Conservation (phyloP, 2,797 vertebrate species). For the Pempheris klunzingeri region DNA sequence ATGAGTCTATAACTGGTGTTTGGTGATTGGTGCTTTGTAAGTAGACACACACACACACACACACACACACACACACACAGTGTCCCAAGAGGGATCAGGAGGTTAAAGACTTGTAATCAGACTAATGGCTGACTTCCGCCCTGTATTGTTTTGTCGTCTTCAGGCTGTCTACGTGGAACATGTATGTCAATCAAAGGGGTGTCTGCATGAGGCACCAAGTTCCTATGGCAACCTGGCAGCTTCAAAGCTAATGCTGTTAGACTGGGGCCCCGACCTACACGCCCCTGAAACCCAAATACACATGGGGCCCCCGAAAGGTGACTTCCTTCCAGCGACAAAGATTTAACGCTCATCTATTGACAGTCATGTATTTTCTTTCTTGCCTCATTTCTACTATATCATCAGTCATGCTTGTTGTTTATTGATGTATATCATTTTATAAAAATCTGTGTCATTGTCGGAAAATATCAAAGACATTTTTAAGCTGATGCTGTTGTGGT, state of each 20-base stretch:
- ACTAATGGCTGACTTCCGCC: conserved; percentile 90
- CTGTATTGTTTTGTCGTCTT: conserved; percentile 88
- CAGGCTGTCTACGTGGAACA: conserved; percentile 83
- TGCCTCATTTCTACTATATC: neutral
- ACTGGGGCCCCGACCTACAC: conserved; percentile 26
- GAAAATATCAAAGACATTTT: neutral
- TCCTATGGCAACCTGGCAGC: conserved; percentile 89
- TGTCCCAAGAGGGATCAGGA: conserved; percentile 76
- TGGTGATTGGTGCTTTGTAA: neutral
- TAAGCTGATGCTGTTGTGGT: neutral
- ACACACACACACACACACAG: conserved; percentile 32
- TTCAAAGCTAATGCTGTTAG: conserved; percentile 77
- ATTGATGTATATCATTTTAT: neutral
- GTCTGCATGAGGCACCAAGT: conserved; percentile 83
- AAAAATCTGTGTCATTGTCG: neutral
- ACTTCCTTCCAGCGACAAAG: neutral
- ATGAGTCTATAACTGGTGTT: neutral
- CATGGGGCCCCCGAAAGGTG: conserved; percentile 22
- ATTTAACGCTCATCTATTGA: neutral
- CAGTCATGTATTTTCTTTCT: neutral
- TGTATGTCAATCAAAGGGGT: conserved; percentile 88
- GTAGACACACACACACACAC: conserved; percentile 16
- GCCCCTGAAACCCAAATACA: conserved; percentile 28
- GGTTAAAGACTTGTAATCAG: conserved; percentile 87
- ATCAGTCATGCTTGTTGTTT: neutral